Evolutionary conservation across 2,113 vertebrate species (phyloP).

Genomic region (Scopus umbretta): DNA sequence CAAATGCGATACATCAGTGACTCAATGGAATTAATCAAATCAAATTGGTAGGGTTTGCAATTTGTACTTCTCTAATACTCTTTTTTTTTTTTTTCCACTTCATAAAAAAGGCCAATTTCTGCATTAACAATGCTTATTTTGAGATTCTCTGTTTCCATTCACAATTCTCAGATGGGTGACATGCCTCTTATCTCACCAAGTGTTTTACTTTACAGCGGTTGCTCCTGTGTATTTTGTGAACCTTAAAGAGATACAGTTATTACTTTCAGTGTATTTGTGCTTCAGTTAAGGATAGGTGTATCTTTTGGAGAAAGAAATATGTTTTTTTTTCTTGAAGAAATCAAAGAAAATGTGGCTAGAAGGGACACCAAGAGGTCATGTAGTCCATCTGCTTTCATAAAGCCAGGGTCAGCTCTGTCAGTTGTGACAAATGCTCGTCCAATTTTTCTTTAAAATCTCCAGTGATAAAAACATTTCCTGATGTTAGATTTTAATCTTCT

Average conservation of each 20-base stretch:
- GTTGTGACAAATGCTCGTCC: neutral
- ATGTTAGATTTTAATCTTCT: conserved; percentile 1
- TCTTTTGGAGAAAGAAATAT: neutral
- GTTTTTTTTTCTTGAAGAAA: neutral
- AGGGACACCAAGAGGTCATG: neutral
- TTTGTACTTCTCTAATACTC: neutral
- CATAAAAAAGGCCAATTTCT: neutral
- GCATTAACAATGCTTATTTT: neutral
- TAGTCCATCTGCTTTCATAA: neutral
- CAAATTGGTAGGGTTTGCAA: accelerated
- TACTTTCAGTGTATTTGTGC: neutral
- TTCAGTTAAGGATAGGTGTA: neutral
- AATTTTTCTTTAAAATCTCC: neutral
- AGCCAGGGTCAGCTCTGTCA: neutral
- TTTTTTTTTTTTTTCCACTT: neutral
- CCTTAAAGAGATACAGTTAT: neutral
- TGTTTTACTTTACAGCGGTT: neutral
- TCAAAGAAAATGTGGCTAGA: neutral
- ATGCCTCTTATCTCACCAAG: neutral
- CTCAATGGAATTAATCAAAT: neutral
- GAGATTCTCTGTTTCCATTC: neutral
- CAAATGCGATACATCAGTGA: neutral
- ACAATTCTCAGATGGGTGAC: neutral
- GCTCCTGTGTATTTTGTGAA: neutral
- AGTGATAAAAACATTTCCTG: neutral